Base-by-base conservation (phyloP, 2,888 invertebrate genomes). In the Cecidostiba fungosa region DNA sequence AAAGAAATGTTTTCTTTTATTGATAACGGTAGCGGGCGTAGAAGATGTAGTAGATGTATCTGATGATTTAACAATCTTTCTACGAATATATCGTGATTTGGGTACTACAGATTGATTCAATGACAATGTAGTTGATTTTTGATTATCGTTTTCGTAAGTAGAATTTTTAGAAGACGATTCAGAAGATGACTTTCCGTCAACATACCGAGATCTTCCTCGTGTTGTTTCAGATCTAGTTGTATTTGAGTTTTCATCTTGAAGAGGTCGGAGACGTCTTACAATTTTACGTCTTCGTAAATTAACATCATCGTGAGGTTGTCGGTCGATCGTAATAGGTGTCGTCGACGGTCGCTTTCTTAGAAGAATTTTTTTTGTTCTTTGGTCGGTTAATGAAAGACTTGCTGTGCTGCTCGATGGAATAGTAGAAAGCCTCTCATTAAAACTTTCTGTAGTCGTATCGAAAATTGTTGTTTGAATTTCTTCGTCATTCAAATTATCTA, bases 241-340 rank as follows among this genome's bases (percentile, higher is more conserved):
- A 73, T 86, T 85, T n/a, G 83, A 77, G 32, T 70, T 83, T 62
- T 81, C n/a, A 32, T 86, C 85, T 6, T 78, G 39, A 66, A 88
- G 79, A 0, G 91, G 90, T 47, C 92, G 89, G 43, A 92, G 76
- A 12, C 92, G 90, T 86, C 90, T 90, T 26, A 92, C 85, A 43
- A 92, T 86, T 87, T 92, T 92, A 29, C 91, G 90, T 77, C 89
- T 89, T 32, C 91, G 89, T 23, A 8, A n/a, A 72, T 81, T 79
- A 69, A 74, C 6, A 43, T 77, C 36, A 73, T 72, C 54, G 14
- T 74, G 36, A 23, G 59, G 78, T 8, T 74, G 54, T 39, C 88
- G 85, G 69, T 87, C 74, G 29, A 77, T 77, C 16, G 87, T 54
- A 26, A 76, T 54, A 3, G 85, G 84, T 3, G 88, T 86, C 43